Base-by-base conservation (phyloP, 2,888 invertebrate genomes). In the Erebia aethiops region DNA sequence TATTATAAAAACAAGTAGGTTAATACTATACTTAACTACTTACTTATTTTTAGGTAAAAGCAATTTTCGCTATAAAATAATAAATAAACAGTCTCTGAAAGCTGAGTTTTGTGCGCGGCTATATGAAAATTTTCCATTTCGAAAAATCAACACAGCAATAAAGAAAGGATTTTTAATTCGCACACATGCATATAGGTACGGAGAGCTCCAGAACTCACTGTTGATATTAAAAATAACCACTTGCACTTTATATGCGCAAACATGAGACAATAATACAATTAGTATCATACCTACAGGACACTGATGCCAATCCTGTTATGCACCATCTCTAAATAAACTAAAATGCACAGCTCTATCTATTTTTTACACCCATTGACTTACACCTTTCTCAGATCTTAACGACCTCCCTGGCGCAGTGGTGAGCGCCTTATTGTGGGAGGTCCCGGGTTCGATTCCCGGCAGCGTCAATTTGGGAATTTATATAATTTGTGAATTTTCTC, bases 221-320 rank as follows among this genome's bases (percentile, higher is more conserved):
- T 67, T 67, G 58, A 67, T 67, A 67, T 67, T 67, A 67, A 67
- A 66, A 67, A 67, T 67, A 67, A 58, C 57, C 46, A 58, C 57
- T n/a, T 43, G 57, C 26, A 66, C 49, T n/a, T 65, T 11, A 16
- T 46, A 16, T 18, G 54, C 67, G 67, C 67, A 58, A 26, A 67
- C 67, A 26, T 21, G 5, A 67, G 67, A 67, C 66, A 43, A 16
- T 41, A 21, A 21, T n/a, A 51, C n/a, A 51, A 35, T 35, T 7
- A 35, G 7, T 35, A 26, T n/a, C n/a, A n/a, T n/a, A n/a, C n/a
- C n/a, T n/a, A n/a, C n/a, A n/a, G n/a, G n/a, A n/a, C n/a, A n/a
- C n/a, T n/a, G n/a, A n/a, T n/a, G n/a, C n/a, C n/a, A n/a, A n/a
- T n/a, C n/a, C n/a, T n/a, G n/a, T n/a, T n/a, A n/a, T n/a, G n/a